phyloP scores from a whole-genome alignment of 2,113 vertebrate genomes.

The Mirounga angustirostris region DNA sequence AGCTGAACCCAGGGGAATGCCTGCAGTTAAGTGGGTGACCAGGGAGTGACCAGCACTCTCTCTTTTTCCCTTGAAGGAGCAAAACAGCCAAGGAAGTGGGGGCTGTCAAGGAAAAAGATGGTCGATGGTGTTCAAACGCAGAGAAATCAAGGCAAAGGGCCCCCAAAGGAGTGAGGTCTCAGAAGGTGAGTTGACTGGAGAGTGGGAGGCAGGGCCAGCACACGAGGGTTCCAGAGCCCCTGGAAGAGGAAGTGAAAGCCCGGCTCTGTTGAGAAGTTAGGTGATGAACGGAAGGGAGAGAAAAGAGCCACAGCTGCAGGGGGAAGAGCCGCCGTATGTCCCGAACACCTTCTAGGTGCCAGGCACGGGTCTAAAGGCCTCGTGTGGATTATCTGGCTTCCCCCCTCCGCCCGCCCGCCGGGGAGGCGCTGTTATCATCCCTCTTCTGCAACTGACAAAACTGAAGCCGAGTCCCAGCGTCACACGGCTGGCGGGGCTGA shows the following conservation, averaged over 20 bases:
- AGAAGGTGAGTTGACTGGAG: not conserved
- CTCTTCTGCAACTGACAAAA: not conserved
- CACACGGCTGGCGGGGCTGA: not conserved
- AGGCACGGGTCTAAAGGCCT: not conserved
- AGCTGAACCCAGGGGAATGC: not conserved
- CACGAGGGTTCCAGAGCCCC: conserved; percentile 17
- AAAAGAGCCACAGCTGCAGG: not conserved
- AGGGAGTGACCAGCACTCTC: not conserved
- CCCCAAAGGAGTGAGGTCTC: not conserved
- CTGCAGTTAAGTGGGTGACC: not conserved
- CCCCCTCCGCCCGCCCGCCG: no score
- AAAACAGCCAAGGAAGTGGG: not conserved
- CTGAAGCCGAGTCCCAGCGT: not conserved
- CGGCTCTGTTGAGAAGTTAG: not conserved
- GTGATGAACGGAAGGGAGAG: not conserved
- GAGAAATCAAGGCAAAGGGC: not conserved
- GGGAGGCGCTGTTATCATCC: not conserved
- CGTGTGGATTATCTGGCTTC: not conserved
- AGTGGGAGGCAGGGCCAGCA: not conserved
- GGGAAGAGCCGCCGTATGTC: not conserved
- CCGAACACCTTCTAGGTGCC: not conserved
- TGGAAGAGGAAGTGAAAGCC: conserved; percentile 27
- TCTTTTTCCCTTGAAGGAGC: not conserved
- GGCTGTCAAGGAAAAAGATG: not conserved
- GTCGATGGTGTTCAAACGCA: not conserved